Evolutionary conservation across 2,797 vertebrate genomes (phyloP).

Genomic region (Eidolon dupreanum): DNA sequence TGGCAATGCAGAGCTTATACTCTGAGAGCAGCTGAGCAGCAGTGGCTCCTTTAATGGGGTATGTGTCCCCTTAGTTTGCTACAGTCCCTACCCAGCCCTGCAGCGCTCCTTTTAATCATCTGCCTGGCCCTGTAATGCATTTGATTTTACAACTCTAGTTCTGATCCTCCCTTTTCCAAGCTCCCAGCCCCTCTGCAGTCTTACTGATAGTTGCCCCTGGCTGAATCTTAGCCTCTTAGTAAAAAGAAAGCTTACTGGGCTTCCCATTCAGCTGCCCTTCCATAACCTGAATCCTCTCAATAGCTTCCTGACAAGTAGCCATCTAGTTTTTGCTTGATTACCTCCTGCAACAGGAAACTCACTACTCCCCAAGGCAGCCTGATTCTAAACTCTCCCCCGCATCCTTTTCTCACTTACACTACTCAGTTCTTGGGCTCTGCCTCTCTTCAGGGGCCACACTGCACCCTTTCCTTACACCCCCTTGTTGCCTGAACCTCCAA

Average conservation of each 20-base stretch:
- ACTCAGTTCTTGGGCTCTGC: not conserved
- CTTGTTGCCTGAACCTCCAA: not conserved
- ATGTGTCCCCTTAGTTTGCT: not conserved
- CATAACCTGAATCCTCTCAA: not conserved
- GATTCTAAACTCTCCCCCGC: not conserved
- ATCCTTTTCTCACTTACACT: slow-evolving; percentile 49
- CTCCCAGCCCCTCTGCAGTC: not conserved
- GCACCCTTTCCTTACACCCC: not conserved
- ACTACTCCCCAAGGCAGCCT: not conserved
- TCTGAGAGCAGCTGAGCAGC: not conserved
- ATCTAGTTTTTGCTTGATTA: not conserved
- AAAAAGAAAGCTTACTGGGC: not conserved
- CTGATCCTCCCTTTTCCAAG: not conserved
- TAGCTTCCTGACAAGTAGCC: not conserved
- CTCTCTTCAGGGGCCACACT: not conserved
- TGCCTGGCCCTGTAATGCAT: not conserved
- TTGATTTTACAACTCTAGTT: not conserved
- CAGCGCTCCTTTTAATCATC: not conserved
- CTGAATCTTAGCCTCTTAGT: not conserved
- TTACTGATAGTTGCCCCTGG: not conserved
- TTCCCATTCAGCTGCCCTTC: not conserved
- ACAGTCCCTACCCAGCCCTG: not conserved
- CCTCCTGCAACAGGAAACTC: not conserved
- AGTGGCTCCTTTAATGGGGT: not conserved
- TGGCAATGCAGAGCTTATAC: not conserved